These are phyloP conservation scores for Pseudorhombus dupliciocellatus DNA, from an alignment of 2,113 vertebrate species.

Conservation along the genomic window DNA sequence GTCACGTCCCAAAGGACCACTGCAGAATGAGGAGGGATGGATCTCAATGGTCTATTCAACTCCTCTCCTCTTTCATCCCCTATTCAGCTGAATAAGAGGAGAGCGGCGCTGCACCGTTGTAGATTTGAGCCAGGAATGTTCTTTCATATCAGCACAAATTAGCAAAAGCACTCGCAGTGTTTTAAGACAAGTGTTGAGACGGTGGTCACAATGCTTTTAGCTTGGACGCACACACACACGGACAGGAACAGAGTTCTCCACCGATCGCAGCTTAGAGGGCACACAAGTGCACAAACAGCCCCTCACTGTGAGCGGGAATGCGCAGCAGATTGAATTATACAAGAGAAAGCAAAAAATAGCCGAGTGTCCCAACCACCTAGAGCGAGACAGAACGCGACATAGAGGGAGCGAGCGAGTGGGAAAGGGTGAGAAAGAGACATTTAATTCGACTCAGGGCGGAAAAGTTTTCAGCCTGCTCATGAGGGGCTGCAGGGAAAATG, in stretches of 20 bases:
- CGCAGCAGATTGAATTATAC: conserved; percentile 74
- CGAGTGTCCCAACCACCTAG: conserved; percentile 55
- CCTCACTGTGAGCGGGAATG: conserved; percentile 57
- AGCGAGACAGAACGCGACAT: conserved; percentile 27
- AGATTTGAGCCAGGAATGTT: conserved; percentile 54
- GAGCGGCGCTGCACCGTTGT: conserved; percentile 40
- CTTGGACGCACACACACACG: conserved; percentile 18
- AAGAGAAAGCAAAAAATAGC: conserved; percentile 74
- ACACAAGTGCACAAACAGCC: conserved; percentile 56
- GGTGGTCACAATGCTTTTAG: conserved; percentile 28
- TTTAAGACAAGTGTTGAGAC: conserved; percentile 50
- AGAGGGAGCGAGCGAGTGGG: not conserved
- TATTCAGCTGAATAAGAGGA: conserved; percentile 43
- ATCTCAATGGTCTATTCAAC: conserved; percentile 75
- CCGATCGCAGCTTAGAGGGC: conserved; percentile 33
- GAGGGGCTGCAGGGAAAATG: conserved; percentile 1
- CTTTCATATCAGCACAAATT: conserved; percentile 61
- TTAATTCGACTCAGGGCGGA: conserved; percentile 1
- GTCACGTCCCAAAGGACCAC: conserved; percentile 67
- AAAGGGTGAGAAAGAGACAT: conserved; percentile 9
- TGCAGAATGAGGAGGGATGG: conserved; percentile 59
- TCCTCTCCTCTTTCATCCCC: conserved; percentile 62
- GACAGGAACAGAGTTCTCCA: conserved; percentile 11
- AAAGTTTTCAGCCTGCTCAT: not conserved
- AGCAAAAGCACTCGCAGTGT: conserved; percentile 44